Conservation (phyloP, 2,888 invertebrate species). For the Frankliniella fusca region DNA sequence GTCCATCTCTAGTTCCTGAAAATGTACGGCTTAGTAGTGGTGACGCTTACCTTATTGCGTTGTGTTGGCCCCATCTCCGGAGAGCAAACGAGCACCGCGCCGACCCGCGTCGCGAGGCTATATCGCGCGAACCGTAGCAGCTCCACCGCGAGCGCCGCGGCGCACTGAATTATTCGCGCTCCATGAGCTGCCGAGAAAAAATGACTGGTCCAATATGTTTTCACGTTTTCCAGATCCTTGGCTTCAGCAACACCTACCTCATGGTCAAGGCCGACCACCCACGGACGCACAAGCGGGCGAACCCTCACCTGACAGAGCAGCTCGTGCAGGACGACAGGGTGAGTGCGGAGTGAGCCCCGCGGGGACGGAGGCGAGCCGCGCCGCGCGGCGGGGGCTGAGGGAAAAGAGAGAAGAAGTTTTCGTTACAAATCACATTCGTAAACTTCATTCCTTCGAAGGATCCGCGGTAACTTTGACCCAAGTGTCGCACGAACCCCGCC, state of each 20-base stretch:
- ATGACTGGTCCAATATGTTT: background rate
- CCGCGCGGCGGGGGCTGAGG: too few relatives aligned
- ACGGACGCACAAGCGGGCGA: slow-evolving; percentile 57
- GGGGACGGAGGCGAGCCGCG: too few relatives aligned
- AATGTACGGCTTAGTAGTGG: too few relatives aligned
- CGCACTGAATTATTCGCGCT: too few relatives aligned
- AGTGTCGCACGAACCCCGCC: too few relatives aligned
- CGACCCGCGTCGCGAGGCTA: background rate
- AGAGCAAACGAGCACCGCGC: background rate
- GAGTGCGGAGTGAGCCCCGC: slow-evolving; percentile 37
- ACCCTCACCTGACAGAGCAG: slow-evolving; percentile 51
- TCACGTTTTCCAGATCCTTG: slow-evolving; percentile 53
- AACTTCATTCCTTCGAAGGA: too few relatives aligned
- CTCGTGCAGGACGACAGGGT: slow-evolving; percentile 58
- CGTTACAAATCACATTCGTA: too few relatives aligned
- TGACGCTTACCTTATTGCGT: too few relatives aligned
- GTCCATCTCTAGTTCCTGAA: too few relatives aligned
- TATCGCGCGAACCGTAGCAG: background rate
- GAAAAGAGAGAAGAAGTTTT: too few relatives aligned
- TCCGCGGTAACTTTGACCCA: too few relatives aligned
- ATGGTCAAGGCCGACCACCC: slow-evolving; percentile 59
- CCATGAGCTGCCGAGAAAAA: too few relatives aligned
- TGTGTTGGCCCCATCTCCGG: background rate
- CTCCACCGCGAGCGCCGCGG: background rate
- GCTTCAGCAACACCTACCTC: slow-evolving; percentile 64